Evolutionary conservation across 2,888 invertebrate genomes (phyloP).

Genomic region (Spisula subtruncata): DNA sequence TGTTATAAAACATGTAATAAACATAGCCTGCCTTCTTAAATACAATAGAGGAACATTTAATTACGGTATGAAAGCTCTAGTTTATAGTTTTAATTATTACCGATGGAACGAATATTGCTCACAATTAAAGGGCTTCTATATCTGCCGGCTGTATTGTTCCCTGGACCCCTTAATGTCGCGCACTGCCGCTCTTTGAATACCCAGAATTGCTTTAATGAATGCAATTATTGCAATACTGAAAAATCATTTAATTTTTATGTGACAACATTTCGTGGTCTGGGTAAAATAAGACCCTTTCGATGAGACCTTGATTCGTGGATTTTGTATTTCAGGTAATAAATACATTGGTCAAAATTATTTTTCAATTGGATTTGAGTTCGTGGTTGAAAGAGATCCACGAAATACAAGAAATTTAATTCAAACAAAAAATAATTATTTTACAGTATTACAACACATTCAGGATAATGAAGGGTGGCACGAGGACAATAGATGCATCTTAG

Average conservation of each 20-base stretch:
- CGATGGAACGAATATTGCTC: neutral
- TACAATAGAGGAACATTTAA: neutral
- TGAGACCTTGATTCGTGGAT: too few relatives aligned
- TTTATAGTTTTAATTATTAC: constrained; percentile 13
- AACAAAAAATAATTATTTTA: too few relatives aligned
- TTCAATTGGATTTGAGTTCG: too few relatives aligned
- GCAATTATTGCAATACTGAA: too few relatives aligned
- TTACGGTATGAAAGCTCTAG: neutral
- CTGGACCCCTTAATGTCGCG: neutral
- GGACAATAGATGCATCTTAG: neutral
- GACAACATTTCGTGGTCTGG: too few relatives aligned
- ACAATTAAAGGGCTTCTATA: neutral
- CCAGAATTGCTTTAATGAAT: neutral
- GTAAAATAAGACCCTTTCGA: too few relatives aligned
- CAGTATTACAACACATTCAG: constrained; percentile 13
- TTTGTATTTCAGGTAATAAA: too few relatives aligned
- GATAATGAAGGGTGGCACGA: neutral
- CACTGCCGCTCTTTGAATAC: neutral
- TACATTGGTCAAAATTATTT: too few relatives aligned
- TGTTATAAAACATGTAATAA: constrained; percentile 1
- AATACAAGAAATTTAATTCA: too few relatives aligned
- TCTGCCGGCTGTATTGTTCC: neutral
- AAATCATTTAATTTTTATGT: too few relatives aligned
- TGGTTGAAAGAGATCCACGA: too few relatives aligned
- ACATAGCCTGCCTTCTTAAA: neutral